phyloP scores from a whole-genome alignment of 2,888 invertebrate genomes.

The Folsomia candida region DNA sequence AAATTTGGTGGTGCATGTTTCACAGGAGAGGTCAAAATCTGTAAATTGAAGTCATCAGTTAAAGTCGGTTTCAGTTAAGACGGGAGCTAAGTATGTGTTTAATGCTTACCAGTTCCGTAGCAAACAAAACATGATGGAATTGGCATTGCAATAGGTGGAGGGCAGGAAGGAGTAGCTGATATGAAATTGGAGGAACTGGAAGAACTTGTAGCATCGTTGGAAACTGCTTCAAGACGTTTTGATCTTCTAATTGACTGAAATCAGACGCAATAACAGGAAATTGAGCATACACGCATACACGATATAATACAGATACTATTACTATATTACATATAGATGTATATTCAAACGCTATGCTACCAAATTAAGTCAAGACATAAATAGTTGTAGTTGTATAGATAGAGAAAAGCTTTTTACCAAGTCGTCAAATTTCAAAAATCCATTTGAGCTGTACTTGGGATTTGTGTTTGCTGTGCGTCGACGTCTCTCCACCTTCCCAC shows the following conservation, averaged over 20 bases:
- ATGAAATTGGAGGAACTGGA: not conserved
- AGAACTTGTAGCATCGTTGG: not conserved
- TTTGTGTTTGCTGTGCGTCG: slow-evolving; percentile 45
- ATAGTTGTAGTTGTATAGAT: too few species aligned
- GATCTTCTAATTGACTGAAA: not conserved
- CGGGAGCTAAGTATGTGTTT: not conserved
- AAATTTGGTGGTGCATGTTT: slow-evolving; percentile 34
- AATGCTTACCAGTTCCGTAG: slow-evolving; percentile 24
- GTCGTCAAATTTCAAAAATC: slow-evolving; percentile 31
- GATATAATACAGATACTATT: too few species aligned
- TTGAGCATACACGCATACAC: too few species aligned
- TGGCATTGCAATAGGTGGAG: not conserved
- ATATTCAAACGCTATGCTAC: too few species aligned
- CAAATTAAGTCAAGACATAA: too few species aligned
- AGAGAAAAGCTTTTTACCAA: slow-evolving; percentile 12
- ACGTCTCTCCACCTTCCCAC: slow-evolving; percentile 33
- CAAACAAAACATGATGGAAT: slow-evolving; percentile 23
- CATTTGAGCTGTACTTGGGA: slow-evolving; percentile 43
- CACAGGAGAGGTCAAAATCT: slow-evolving; percentile 34
- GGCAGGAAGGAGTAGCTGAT: not conserved
- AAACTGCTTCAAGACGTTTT: not conserved
- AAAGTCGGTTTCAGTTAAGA: not conserved
- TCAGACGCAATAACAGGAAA: too few species aligned
- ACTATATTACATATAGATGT: too few species aligned
- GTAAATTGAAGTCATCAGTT: slow-evolving; percentile 5